A percentile compares a stretch with the other conserved stretches of the same genome.
phyloP scores from a whole-genome alignment of 2,888 invertebrate species.

The Cabera pusaria region DNA sequence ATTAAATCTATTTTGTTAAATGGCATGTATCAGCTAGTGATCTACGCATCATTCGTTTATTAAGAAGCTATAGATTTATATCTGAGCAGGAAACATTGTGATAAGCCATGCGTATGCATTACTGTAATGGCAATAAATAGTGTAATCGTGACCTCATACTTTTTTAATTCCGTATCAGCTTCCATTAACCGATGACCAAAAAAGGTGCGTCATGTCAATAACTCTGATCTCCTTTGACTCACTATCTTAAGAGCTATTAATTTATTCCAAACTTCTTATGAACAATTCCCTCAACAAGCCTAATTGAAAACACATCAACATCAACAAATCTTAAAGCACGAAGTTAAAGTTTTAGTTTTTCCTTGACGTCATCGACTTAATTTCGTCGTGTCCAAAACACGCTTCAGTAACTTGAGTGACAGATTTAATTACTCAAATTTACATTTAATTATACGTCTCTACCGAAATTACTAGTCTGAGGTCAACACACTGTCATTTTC shows the following conservation, averaged over 20 bases:
- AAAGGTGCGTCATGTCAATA: conserved; percentile 21
- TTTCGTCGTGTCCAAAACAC: conserved; percentile 20
- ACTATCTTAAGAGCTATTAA: conserved; percentile 12
- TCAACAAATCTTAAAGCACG: no score
- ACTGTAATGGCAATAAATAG: conserved; percentile 3
- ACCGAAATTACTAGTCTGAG: conserved; percentile 25
- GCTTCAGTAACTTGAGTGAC: conserved; percentile 35
- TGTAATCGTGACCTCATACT: conserved; percentile 13
- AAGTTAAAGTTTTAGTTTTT: conserved; percentile 5
- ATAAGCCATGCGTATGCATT: conserved; percentile 12
- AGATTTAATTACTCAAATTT: conserved; percentile 34
- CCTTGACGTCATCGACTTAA: conserved; percentile 23
- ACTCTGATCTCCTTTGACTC: conserved; percentile 16
- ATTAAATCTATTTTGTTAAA: no score
- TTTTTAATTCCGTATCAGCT: conserved; percentile 15
- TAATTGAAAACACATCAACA: no score
- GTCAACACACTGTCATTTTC: conserved; percentile 34
- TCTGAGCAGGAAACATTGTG: conserved; percentile 15
- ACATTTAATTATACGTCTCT: conserved; percentile 27
- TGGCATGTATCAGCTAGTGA: no score
- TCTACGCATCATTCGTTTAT: conserved; percentile 3
- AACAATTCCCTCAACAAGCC: conserved; percentile 10
- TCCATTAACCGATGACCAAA: conserved; percentile 19
- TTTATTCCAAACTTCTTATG: conserved; percentile 5
- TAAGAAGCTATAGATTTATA: conserved; percentile 10